Evolutionary conservation across 37 sponge, comb jelly and placozoan genomes (phyloP), one percentile per base, ranked within the genome.

Genomic region (Beroe forskalii): DNA sequence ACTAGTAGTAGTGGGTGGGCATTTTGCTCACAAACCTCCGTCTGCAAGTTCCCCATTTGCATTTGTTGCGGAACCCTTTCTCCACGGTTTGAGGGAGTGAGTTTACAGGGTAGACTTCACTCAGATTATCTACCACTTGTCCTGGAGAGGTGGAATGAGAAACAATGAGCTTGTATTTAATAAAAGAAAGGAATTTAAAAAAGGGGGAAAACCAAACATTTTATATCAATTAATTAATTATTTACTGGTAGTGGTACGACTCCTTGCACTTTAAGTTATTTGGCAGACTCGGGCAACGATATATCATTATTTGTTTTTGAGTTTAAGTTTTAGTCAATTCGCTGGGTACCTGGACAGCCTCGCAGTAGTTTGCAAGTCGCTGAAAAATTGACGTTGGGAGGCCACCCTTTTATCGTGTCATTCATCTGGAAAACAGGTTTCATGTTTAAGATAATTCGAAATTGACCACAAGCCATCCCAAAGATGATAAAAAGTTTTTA

Each of bases 21-120:
- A n/a, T n/a, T n/a, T n/a, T n/a, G n/a, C n/a, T n/a, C n/a, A n/a
- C n/a, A n/a, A n/a, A 72, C 75, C 75, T 14, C 39, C 75, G 23
- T 20, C 40, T 27, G 22, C 75, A 72, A 39, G 35, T 38, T 17
- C 1, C 40, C 75, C 75, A 72, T 20, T 33, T 72, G 75, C 75
- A 72, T 22, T 33, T 72, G 40, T 38, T 4, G 1, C 40, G 2
- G 39, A 72, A 72, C 37, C 35, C 40, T 35, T 30, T 3, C 75
- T 72, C 75, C 6, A 72, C 30, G 39, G 12, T 20, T 20, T 72
- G 75, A 36, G 75, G 75, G 0, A 72, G 75, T 19, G 75, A 72
- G 75, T 37, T 37, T 3, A 36, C 75, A 14, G 75, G 75, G 75
- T 72, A 72, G 1, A 72, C 75, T 36, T 72, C 75, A 72, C 75